Percentiles rank a stretch among this genome's conserved stretches.
These are phyloP conservation scores for Seriola quinqueradiata DNA, from an alignment of 2,113 vertebrate genomes.

Conservation along the genomic window DNA sequence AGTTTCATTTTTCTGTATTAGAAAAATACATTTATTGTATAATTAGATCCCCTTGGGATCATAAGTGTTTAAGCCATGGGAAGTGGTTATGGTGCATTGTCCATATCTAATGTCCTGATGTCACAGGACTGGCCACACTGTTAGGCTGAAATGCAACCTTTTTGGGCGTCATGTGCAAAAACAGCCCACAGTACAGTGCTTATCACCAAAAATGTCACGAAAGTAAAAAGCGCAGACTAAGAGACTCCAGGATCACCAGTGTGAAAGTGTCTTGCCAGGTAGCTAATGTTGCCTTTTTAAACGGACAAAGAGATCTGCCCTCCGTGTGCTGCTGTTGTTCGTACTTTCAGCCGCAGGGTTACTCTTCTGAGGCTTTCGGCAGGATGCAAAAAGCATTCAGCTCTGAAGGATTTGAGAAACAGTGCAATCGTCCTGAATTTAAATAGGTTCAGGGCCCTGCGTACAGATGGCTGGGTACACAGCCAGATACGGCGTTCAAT, in stretches of 20 bases:
- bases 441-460: slow-evolving; percentile 68
- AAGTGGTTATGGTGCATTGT: neutral
- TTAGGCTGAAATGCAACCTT: slow-evolving; percentile 5
- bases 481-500: slow-evolving; percentile 65
- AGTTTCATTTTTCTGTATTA: no score
- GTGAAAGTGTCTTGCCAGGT: slow-evolving; percentile 20
- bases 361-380: slow-evolving; percentile 32
- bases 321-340: slow-evolving; percentile 30
- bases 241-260: neutral
- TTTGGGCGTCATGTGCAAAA: neutral
- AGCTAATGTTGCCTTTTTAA: slow-evolving; percentile 40
- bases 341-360: slow-evolving; percentile 38
- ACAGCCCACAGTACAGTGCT: neutral
- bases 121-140: neutral
- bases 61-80: neutral
- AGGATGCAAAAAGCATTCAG: slow-evolving; percentile 64
- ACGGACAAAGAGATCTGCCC: slow-evolving; percentile 51
- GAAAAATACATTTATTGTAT: no score
- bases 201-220: slow-evolving; percentile 15
- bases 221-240: neutral
- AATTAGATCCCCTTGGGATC: no score
- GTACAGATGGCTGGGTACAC: slow-evolving; percentile 64
- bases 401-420: slow-evolving; percentile 77
- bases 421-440: slow-evolving; percentile 75
- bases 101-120: neutral